These are phyloP conservation scores for Pipra filicauda DNA, from an alignment of 2,113 vertebrate genomes.

Conservation along the genomic window DNA sequence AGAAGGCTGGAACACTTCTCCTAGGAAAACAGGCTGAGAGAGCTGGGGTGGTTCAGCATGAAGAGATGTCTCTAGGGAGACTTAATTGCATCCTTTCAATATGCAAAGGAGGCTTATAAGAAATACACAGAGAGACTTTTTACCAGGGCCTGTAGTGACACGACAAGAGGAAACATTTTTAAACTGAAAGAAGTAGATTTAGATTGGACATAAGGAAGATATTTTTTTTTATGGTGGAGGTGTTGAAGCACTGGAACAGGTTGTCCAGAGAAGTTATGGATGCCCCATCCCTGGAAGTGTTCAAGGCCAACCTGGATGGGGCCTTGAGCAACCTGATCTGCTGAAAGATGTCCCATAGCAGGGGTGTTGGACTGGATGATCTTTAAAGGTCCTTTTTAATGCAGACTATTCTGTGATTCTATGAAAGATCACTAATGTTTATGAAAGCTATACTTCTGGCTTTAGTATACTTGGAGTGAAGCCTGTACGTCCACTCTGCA, in stretches of 20 bases:
- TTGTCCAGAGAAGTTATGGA: neutral
- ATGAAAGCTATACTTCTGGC: neutral
- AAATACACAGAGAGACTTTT: neutral
- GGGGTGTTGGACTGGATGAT: neutral
- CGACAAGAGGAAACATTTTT: neutral
- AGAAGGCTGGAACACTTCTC: neutral
- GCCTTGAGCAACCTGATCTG: neutral
- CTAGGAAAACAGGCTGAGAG: neutral
- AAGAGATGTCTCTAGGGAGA: neutral
- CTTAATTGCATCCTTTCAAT: neutral
- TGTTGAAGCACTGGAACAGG: neutral
- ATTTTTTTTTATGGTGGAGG: neutral
- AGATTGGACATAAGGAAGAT: neutral
- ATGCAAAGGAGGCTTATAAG: neutral
- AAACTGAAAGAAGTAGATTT: neutral
- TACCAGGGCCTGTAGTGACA: neutral
- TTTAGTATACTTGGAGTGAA: neutral
- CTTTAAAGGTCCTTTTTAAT: neutral
- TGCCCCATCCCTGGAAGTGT: neutral
- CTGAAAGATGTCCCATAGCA: neutral
- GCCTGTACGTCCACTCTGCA: neutral
- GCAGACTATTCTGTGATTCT: neutral
- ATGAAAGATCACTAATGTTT: neutral
- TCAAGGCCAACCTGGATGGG: neutral
- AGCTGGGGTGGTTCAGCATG: rapidly evolving